Conservation (phyloP, 2,113 vertebrate species). For the Xiphorhynchus elegans region DNA sequence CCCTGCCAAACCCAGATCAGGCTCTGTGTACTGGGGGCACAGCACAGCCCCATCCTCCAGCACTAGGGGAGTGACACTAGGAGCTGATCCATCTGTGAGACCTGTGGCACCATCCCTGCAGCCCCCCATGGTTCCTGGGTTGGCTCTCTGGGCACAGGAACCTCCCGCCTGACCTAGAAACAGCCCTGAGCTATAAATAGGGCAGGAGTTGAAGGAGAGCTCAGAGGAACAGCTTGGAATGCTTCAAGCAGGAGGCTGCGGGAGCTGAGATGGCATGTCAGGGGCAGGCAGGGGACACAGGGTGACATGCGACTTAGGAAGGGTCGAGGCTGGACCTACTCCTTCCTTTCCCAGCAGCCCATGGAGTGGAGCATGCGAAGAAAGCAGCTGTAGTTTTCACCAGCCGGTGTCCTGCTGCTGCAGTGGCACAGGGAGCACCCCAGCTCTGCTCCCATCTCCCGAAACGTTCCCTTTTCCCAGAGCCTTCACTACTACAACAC, state of each 20-base stretch:
- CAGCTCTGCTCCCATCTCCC: not conserved
- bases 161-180: conserved; percentile 51
- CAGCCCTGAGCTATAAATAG: conserved; percentile 48
- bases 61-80: rapidly evolving
- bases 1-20: not conserved
- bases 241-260: not conserved
- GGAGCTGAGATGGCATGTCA: not conserved
- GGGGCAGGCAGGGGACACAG: not conserved
- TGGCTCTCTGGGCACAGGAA: not conserved
- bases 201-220: not conserved
- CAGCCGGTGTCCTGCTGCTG: rapidly evolving
- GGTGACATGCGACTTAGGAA: not conserved
- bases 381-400: not conserved
- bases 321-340: not conserved
- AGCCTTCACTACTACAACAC: rapidly evolving
- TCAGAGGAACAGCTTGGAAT: not conserved
- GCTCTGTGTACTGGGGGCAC: rapidly evolving
- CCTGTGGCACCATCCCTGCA: rapidly evolving
- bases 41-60: not conserved
- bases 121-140: rapidly evolving
- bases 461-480: rapidly evolving
- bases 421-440: not conserved
- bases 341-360: rapidly evolving
- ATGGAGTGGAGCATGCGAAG: rapidly evolving
- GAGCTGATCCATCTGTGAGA: rapidly evolving